phyloP scores from a whole-genome alignment of 1,140 invertebrate species.

The Littorina saxatilis region DNA sequence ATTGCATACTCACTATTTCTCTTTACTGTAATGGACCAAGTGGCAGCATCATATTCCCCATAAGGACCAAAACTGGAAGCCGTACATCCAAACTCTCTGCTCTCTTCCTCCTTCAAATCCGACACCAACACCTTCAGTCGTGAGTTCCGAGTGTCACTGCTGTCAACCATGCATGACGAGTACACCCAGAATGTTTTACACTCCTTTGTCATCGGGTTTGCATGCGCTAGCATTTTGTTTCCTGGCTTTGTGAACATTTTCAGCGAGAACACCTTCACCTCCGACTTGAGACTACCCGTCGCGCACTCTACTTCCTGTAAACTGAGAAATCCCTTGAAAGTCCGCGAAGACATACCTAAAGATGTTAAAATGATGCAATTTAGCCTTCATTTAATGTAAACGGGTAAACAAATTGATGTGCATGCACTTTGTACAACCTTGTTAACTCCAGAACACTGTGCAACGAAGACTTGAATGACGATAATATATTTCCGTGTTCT shows the following conservation, averaged over 20 bases:
- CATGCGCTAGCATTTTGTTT: not conserved
- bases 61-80: not conserved
- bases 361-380: too few relatives aligned
- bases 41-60: not conserved
- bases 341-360: too few relatives aligned
- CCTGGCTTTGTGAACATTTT: not conserved
- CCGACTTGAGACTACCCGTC: conserved; percentile 12
- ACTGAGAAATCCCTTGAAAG: conserved; percentile 7
- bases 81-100: not conserved
- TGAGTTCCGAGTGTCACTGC: not conserved
- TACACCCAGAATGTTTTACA: not conserved
- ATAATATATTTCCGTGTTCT: too few relatives aligned
- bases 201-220: not conserved
- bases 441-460: too few relatives aligned
- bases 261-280: conserved; percentile 17
- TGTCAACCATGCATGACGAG: not conserved
- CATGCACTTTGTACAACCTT: too few relatives aligned
- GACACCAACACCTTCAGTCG: not conserved
- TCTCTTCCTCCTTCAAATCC: not conserved
- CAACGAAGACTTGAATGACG: too few relatives aligned
- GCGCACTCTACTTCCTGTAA: conserved; percentile 39
- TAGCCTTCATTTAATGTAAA: too few relatives aligned
- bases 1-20: conserved; percentile 8
- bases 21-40: not conserved
- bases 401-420: too few relatives aligned